Conservation (phyloP, 2,888 invertebrate species). For the Lycia hirtaria region DNA sequence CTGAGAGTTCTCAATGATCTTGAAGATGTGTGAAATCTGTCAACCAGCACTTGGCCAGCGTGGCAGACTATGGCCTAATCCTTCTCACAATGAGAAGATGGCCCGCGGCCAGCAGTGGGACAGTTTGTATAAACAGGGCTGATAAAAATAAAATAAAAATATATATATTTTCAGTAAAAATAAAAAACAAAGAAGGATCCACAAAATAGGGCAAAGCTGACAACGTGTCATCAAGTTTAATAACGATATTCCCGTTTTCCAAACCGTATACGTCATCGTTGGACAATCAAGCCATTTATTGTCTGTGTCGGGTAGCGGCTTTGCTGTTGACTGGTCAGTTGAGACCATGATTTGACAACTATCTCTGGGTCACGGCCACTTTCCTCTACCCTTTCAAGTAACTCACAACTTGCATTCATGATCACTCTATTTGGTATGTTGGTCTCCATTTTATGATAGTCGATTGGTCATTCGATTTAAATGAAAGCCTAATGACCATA, state of each 20-base stretch:
- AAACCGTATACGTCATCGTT: conserved; percentile 38
- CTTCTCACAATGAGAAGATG: too few species aligned
- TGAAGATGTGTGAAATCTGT: too few species aligned
- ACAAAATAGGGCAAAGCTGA: conserved; percentile 3
- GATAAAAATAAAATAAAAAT: too few species aligned
- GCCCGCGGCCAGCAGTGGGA: too few species aligned
- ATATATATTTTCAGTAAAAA: too few species aligned
- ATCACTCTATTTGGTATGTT: conserved; percentile 16
- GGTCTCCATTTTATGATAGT: conserved; percentile 6
- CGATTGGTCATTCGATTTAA: conserved; percentile 6
- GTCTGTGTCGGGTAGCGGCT: conserved; percentile 44
- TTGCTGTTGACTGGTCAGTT: conserved; percentile 55
- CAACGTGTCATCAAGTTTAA: conserved; percentile 34
- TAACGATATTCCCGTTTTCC: conserved; percentile 37
- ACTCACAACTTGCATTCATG: conserved; percentile 11
- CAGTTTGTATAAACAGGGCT: too few species aligned
- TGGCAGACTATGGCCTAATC: too few species aligned
- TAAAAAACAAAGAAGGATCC: too few species aligned
- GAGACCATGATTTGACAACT: conserved; percentile 70
- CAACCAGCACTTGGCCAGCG: too few species aligned
- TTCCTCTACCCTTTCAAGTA: conserved; percentile 47
- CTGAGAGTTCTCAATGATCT: too few species aligned
- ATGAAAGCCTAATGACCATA: not conserved
- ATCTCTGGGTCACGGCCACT: conserved; percentile 57
- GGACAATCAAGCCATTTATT: conserved; percentile 47